Base-by-base conservation (phyloP, 2,113 vertebrate species). In the Trogon melanurus region DNA sequence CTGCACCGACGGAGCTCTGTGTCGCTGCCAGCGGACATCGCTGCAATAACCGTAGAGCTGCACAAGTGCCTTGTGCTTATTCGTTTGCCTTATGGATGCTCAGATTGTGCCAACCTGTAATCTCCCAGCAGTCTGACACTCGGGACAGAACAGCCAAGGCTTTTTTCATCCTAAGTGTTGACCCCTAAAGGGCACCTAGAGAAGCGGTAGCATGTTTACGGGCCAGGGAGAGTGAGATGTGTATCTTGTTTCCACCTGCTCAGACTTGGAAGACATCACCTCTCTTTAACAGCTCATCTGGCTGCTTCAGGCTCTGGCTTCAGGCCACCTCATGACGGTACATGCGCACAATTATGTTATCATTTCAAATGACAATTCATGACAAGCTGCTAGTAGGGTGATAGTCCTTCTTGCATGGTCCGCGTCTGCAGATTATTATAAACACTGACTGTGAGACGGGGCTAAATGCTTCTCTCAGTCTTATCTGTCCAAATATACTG, bases 311-410 rank as follows among this genome's bases (percentile, higher is more conserved):
- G 95, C 88, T 94, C 92, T 94, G 92, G 94, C 95, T 96, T 62
- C 82, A 90, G 95, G 95, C 95, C 95, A 95, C 85, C 88, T 96
- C 85, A 61, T 89, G 91, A 91, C 1, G 78, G 90, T 94, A 96
- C 81, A 93, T 91, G 85, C 79, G 70, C 89, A 95, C 94, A 86
- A 75, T 94, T 95, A 84, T 93, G 89, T 91, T 97, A 94, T 96
- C 91, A 91, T 97, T 96, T 93, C 92, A 92, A 88, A 89, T 85
- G 91, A 87, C 91, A 96, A 94, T 89, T 65, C 70, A 30, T 96
- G 96, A 97, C 96, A 97, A 97, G 96, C 79, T 95, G 96, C 93
- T 96, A 97, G 96, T 95, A 95, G 83, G 91, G 96, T 95, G 96
- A 97, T 97, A 96, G 96, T 95, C 96, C 92, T 96, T 29, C 91